Evolutionary conservation across 2,113 vertebrate genomes (phyloP).

Genomic region (Nycticorax nycticorax): DNA sequence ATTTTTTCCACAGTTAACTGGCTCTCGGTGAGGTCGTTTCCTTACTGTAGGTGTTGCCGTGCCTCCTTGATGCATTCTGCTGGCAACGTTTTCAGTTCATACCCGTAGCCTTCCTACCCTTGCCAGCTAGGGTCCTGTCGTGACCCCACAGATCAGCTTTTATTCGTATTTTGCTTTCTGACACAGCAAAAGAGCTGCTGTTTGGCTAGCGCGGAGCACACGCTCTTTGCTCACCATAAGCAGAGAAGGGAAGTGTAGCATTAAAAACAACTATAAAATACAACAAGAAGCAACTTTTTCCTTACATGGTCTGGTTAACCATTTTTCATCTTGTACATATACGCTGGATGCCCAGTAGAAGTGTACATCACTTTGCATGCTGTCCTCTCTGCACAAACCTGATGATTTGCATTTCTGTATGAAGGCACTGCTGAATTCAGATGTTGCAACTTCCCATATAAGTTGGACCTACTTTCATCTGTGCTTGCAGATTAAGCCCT

Average conservation of each 20-base stretch:
- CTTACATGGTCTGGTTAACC: not conserved
- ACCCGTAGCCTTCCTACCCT: not conserved
- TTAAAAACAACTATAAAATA: not conserved
- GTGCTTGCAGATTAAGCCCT: not conserved
- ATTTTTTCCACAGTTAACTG: not conserved
- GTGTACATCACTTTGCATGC: not conserved
- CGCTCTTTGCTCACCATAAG: not conserved
- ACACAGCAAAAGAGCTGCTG: not conserved
- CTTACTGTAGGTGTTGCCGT: rapidly evolving
- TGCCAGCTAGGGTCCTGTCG: rapidly evolving
- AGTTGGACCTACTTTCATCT: not conserved
- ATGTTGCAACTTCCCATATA: not conserved
- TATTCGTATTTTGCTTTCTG: not conserved
- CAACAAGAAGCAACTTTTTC: not conserved
- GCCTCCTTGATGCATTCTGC: not conserved
- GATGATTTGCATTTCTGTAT: not conserved
- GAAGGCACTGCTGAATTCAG: not conserved
- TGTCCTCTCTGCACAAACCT: not conserved
- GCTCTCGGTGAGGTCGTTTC: not conserved
- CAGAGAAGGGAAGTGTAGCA: not conserved
- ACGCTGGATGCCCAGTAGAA: not conserved
- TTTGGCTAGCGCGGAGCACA: not conserved
- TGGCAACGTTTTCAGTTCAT: not conserved
- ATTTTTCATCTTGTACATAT: not conserved
- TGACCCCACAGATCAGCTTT: not conserved